Percentiles rank a stretch among this genome's conserved stretches.
Conservation (phyloP, 2,888 invertebrate genomes). For the Trypoxylon attenuatum region DNA sequence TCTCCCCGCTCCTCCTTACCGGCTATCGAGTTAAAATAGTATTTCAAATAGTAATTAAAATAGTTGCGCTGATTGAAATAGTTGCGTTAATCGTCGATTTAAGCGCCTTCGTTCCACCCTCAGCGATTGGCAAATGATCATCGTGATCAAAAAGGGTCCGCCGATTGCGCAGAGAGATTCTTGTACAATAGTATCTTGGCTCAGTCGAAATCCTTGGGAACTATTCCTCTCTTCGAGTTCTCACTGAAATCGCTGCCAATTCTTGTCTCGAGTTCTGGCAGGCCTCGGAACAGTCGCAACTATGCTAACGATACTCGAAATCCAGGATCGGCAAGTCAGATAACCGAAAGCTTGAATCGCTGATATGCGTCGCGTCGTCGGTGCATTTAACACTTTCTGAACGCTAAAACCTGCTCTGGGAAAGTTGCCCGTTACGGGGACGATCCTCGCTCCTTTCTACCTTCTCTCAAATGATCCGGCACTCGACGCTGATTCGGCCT, state of each 20-base stretch:
- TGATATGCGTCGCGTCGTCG: constrained; percentile 26
- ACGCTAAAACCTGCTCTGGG: constrained; percentile 33
- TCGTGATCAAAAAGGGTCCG: too few species aligned
- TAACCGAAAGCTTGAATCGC: constrained; percentile 19
- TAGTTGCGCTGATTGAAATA: neutral
- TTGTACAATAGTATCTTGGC: too few species aligned
- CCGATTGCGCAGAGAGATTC: too few species aligned
- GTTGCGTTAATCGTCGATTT: too few species aligned
- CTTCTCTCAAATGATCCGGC: constrained; percentile 11
- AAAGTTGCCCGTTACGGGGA: constrained; percentile 27
- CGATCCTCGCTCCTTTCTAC: constrained; percentile 30
- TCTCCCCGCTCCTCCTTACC: neutral
- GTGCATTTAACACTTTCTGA: constrained; percentile 32
- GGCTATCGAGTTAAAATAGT: neutral
- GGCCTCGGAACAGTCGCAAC: too few species aligned
- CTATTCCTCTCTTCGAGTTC: too few species aligned
- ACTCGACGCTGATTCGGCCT: constrained; percentile 9
- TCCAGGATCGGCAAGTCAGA: constrained; percentile 27
- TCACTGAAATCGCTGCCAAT: too few species aligned
- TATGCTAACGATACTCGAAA: constrained; percentile 28
- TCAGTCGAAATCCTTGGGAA: too few species aligned
- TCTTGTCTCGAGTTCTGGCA: too few species aligned
- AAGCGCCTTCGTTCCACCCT: too few species aligned
- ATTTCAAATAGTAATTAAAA: neutral
- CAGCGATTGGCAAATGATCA: too few species aligned